phyloP scores from a whole-genome alignment of 2,888 invertebrate genomes.

The Mylabris sibirica region DNA sequence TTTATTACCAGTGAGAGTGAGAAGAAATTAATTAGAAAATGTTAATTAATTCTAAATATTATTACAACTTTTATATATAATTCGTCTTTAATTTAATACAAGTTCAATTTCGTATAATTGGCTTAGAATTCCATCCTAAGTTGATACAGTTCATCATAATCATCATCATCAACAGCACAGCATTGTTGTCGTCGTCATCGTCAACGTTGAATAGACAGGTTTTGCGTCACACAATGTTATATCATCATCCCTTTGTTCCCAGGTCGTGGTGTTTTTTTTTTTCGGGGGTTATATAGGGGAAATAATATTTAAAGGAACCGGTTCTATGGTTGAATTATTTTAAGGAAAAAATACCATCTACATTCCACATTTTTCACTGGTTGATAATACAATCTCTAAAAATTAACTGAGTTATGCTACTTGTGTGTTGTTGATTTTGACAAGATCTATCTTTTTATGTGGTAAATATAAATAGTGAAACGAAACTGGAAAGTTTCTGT shows the following conservation, averaged over 20 bases:
- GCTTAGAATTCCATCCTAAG: no score
- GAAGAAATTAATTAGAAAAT: no score
- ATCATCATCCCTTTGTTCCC: conserved; percentile 4
- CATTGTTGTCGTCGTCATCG: no score
- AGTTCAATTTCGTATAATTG: no score
- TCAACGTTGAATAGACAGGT: background rate
- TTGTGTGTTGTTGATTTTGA: conserved; percentile 21
- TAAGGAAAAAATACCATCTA: background rate
- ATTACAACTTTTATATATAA: no score
- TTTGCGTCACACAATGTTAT: conserved; percentile 4
- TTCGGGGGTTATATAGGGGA: background rate
- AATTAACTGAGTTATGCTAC: background rate
- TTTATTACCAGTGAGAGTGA: no score
- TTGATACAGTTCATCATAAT: no score
- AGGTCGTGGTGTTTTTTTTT: background rate
- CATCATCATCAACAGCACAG: no score
- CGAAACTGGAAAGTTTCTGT: background rate
- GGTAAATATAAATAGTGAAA: background rate
- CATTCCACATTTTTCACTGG: no score
- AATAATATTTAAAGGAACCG: background rate
- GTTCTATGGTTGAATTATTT: background rate
- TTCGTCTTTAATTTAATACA: no score
- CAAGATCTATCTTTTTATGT: background rate
- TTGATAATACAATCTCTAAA: background rate
- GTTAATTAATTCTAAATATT: no score